phyloP scores from a whole-genome alignment of 2,888 invertebrate species.

The Oasisia sp. region DNA sequence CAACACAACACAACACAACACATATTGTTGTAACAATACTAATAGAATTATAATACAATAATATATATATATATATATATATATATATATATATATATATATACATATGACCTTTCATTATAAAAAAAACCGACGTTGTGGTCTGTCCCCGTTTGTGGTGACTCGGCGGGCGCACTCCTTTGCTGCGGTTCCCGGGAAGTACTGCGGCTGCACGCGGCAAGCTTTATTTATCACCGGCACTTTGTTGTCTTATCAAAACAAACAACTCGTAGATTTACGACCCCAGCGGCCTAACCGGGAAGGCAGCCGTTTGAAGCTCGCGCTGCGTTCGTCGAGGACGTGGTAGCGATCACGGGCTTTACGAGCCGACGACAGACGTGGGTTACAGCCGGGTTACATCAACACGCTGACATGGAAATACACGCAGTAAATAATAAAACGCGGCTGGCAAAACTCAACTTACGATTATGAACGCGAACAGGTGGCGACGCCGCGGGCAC shows the following conservation, averaged over 20 bases:
- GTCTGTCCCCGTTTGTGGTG: not conserved
- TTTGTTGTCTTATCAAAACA: conserved; percentile 17
- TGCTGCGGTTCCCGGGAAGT: not conserved
- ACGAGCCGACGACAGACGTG: not conserved
- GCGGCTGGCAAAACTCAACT: not conserved
- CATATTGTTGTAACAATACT: too few relatives aligned
- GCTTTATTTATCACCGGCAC: not conserved
- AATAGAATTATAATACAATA: too few relatives aligned
- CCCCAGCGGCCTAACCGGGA: not conserved
- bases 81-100: too few relatives aligned
- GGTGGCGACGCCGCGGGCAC: not conserved
- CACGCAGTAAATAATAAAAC: conserved; percentile 17
- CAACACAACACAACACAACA: too few relatives aligned
- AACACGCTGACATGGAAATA: not conserved
- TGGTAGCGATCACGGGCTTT: not conserved
- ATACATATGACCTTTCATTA: too few relatives aligned
- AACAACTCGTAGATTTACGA: conserved; percentile 6
- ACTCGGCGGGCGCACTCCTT: not conserved
- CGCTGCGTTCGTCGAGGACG: not conserved
- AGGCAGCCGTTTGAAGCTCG: not conserved
- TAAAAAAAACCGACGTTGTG: not conserved
- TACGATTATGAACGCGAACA: not conserved
- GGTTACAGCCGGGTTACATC: conserved; percentile 12
- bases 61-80: too few relatives aligned
- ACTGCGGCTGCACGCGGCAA: not conserved